Evolutionary conservation across 2,888 invertebrate species (phyloP).

Genomic region (Eremobia ochroleuca): DNA sequence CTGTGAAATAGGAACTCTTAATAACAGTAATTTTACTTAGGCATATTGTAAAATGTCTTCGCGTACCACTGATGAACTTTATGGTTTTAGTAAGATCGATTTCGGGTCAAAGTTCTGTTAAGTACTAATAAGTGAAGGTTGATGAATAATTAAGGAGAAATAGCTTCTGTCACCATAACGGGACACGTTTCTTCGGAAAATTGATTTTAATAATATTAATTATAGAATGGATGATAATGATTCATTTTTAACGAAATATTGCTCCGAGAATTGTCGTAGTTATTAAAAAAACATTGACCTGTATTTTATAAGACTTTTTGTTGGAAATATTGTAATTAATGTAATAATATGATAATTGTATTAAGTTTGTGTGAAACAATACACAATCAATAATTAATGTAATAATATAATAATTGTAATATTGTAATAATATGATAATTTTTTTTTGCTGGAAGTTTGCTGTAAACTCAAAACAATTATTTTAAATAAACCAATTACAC

Average conservation of each 20-base stretch:
- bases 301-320: slow-evolving; percentile 18
- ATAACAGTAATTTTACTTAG: background rate
- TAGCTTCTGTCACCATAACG: slow-evolving; percentile 16
- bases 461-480: no score
- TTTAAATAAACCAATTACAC: background rate
- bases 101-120: slow-evolving; percentile 14
- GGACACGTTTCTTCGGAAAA: slow-evolving; percentile 32
- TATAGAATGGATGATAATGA: slow-evolving; percentile 11
- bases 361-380: no score
- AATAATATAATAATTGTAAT: no score
- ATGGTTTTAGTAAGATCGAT: slow-evolving; percentile 6
- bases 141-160: slow-evolving; percentile 28
- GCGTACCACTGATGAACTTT: background rate
- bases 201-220: slow-evolving; percentile 46
- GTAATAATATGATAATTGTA: no score
- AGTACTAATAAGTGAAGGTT: slow-evolving; percentile 15
- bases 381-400: no score
- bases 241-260: slow-evolving; percentile 35
- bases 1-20: background rate
- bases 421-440: no score
- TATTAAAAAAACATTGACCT: slow-evolving; percentile 19
- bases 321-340: no score
- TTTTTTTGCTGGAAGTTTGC: slow-evolving; percentile 1
- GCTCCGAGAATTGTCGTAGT: slow-evolving; percentile 10
- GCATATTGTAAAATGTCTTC: background rate